Base-by-base conservation (phyloP, 2,888 invertebrate genomes). In the Thereva nobilitata region DNA sequence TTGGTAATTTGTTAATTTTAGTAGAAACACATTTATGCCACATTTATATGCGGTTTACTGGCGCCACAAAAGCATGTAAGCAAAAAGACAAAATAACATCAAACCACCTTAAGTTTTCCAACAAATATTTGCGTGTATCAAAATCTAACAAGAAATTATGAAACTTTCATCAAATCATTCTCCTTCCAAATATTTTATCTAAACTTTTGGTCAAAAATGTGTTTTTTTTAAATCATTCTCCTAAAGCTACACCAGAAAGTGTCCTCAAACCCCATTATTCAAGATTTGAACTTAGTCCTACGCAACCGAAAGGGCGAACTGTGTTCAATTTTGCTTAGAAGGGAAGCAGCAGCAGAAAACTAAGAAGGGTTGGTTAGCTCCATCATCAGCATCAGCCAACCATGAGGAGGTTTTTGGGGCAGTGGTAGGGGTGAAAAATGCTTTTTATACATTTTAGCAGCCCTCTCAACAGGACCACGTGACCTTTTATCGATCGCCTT, bases 381-480 rank as follows among this genome's bases (percentile, higher is more conserved):
- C 61, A 50, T 41, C 61, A 12, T 10, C 12, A 55, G 40, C 61
- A 23, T 50, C 34, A 61, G 23, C 23, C 37, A 61, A 12, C 34
- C 23, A 23, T 40, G 49, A 41, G 61, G 5, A 61, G 49, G 42
- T 40, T 50, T 61, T 50, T 37, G 59, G 59, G 12, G 5, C 23
- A 5, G 45, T 55, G 10, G 55, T 7, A 12, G 23, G 50, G 50
- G 47, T 40, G 56, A 41, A 12, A 44, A 50, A 9, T 40, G 50
- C 49, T 61, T 56, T 61, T 61, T 61, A 61, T 61, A 61, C 61
- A 61, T 61, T 61, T 61, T 34, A 61, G 41, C 61, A 61, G 50
- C 61, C 61, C 61, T 61, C 59, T 59, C 61, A 40, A 61, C 61
- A 61, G 61, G 61, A 61, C 61, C 61, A 61, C 61, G 61, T 61